These are phyloP conservation scores for Alethe diademata DNA, from an alignment of 2,113 vertebrate species.

Conservation along the genomic window DNA sequence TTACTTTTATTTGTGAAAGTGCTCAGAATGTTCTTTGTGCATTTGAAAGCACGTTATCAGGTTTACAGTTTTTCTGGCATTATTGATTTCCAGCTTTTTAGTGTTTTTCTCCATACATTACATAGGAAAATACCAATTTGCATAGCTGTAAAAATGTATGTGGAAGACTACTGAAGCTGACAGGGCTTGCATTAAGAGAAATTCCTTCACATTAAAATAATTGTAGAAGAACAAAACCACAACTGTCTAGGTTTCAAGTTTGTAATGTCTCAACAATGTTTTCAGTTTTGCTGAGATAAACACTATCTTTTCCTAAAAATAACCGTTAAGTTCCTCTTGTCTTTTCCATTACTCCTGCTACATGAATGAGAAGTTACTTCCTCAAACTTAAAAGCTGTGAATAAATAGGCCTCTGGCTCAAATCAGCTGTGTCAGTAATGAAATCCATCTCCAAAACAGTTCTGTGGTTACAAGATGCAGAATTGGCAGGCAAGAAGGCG, in stretches of 20 bases:
- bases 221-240: neutral
- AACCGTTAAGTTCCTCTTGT: constrained; percentile 14
- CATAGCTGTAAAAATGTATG: neutral
- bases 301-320: constrained; percentile 37
- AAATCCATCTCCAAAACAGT: neutral
- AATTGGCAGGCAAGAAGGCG: neutral
- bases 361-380: constrained; percentile 22
- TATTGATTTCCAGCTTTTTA: neutral
- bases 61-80: neutral
- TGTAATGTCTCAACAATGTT: neutral
- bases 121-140: neutral
- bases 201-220: neutral
- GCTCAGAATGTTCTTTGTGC: neutral
- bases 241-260: neutral
- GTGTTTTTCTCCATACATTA: neutral
- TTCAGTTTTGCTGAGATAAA: constrained; percentile 28
- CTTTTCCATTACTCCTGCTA: constrained; percentile 10
- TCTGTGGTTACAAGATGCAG: neutral
- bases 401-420: neutral
- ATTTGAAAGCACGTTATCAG: neutral
- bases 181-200: neutral
- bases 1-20: neutral
- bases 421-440: neutral
- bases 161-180: neutral
- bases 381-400: constrained; percentile 5